A percentile compares a stretch with the other conserved stretches of the same genome.
Evolutionary conservation across 2,113 vertebrate genomes (phyloP).

Genomic region (Cyprinodon variegatus): DNA sequence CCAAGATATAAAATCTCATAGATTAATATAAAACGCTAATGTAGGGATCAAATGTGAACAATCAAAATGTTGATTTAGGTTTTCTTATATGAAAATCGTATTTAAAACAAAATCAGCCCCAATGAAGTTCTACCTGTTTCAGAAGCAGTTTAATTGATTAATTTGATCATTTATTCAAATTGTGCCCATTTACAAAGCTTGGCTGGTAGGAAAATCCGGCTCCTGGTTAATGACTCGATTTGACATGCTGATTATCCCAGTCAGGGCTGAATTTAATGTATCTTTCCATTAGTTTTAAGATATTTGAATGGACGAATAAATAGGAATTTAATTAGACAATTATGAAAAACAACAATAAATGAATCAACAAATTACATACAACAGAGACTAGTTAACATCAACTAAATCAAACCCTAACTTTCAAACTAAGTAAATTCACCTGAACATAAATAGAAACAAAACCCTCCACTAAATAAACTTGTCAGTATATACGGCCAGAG

Average conservation of each 20-base stretch:
- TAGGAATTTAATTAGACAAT: neutral
- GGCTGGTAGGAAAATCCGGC: neutral
- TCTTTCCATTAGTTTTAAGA: too few relatives aligned
- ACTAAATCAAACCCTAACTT: too few relatives aligned
- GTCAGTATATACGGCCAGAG: too few relatives aligned
- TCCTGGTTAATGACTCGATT: neutral
- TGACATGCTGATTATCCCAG: neutral
- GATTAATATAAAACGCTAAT: neutral
- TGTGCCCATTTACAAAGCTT: neutral
- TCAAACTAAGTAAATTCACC: too few relatives aligned
- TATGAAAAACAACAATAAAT: neutral
- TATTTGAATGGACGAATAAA: neutral
- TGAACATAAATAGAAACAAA: too few relatives aligned
- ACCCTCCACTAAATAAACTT: too few relatives aligned
- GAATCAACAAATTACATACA: neutral
- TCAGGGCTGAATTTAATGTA: too few relatives aligned
- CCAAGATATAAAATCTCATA: neutral
- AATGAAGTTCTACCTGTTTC: neutral
- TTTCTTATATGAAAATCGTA: neutral
- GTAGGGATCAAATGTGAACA: neutral
- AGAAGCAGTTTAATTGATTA: neutral
- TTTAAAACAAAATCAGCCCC: neutral
- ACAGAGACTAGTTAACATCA: too few relatives aligned
- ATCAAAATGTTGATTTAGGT: neutral
- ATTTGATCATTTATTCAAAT: neutral